Base-by-base conservation (phyloP, 2,113 vertebrate species). In the Etheostoma spectabile region DNA sequence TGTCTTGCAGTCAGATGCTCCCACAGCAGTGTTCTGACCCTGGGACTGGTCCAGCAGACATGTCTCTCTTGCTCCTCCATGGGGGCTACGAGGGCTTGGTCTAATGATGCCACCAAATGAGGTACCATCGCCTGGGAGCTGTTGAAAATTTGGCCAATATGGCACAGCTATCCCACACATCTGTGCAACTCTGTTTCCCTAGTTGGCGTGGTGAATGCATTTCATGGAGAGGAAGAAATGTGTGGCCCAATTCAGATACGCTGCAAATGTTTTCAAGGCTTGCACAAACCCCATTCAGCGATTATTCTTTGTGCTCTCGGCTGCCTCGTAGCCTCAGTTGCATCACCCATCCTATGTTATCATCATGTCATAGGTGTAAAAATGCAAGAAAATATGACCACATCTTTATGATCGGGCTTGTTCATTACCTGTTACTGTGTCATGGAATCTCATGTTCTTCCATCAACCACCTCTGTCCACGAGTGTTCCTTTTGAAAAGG, bases 1-100 rank as follows among this genome's bases (percentile, higher is more conserved):
- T 88, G 92, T 91, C 91, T 88, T 73, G 66, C 89, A 86, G 90
- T 92, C 91, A 91, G 83, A 86, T 90, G 89, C 83, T 86, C 86
- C 89, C 88, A 67, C 85, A 83, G 82, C 86, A 79, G 84, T 82
- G 77, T 66, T 82, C 85, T 85, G 86, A 93, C 89, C 91, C 86
- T 63, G 77, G 82, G 85, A 74, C 45, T 19, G 63, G 82, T 87
- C 85, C 88, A 69, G 77, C 79, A 80, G 72, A 88, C 84, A 14
- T 6, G 45, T 77, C 78, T 80, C 73, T 76, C 49, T 57, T 60
- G 59, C 57, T 74, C 60, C 68, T 73, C 80, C 46, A 48, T 56
- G 46, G 82, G 77, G 67, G 74, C 77, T 86, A 19, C 5, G 48
- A 65, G 15, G 84, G 51, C 77, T 76, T 78, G 69, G 66, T 90